Percentiles rank a stretch among this genome's conserved stretches.
phyloP scores from a whole-genome alignment of 2,113 vertebrate species.

The Corythoichthys intestinalis region DNA sequence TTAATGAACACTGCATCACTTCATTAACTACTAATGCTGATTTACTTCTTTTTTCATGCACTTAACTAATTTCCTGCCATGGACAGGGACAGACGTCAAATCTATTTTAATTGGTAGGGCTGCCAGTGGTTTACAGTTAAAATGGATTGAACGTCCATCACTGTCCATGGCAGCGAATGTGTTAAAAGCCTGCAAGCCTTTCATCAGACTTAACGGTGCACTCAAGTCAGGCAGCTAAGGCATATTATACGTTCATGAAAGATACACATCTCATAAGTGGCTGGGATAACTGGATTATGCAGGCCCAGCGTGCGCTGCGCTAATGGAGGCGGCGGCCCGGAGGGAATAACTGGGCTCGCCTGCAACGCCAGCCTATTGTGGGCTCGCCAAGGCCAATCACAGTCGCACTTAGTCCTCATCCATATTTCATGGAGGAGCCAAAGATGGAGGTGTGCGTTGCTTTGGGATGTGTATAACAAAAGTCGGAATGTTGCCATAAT shows the following conservation, averaged over 20 bases:
- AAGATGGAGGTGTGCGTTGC: slow-evolving; percentile 54
- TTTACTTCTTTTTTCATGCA: not conserved
- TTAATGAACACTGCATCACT: not conserved
- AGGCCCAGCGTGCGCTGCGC: slow-evolving; percentile 49
- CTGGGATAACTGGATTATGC: slow-evolving; percentile 63
- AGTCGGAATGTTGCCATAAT: not conserved
- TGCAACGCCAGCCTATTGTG: slow-evolving; percentile 49
- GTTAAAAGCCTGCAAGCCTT: not conserved
- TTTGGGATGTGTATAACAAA: not conserved
- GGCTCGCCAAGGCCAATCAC: slow-evolving; percentile 70
- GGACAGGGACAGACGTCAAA: too few species aligned
- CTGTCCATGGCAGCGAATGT: too few species aligned
- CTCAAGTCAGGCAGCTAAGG: slow-evolving; percentile 23
- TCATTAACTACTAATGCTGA: not conserved
- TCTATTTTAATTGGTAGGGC: too few species aligned
- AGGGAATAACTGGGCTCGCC: slow-evolving; percentile 64
- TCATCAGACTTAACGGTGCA: slow-evolving; percentile 8
- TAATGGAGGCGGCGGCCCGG: slow-evolving; percentile 62
- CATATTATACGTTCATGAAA: slow-evolving; percentile 56
- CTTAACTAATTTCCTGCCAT: not conserved
- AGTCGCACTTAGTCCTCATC: slow-evolving; percentile 76
- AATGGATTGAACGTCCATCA: too few species aligned
- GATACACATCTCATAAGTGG: slow-evolving; percentile 66
- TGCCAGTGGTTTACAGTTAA: too few species aligned
- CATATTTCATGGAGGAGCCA: slow-evolving; percentile 74